Conservation (phyloP, 1,140 invertebrate genomes). For the Kradibia gibbosae region DNA sequence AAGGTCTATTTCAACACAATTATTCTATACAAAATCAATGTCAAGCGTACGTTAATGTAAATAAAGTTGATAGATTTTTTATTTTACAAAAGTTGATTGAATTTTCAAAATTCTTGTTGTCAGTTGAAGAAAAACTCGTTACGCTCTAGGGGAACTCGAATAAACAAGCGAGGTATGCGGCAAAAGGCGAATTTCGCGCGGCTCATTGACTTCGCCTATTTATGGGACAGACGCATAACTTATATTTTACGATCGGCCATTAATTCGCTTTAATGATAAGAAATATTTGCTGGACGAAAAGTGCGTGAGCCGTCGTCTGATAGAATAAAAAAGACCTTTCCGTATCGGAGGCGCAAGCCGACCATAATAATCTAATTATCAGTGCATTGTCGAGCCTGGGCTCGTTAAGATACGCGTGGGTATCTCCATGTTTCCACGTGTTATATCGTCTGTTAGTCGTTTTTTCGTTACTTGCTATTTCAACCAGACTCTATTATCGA, state of each 20-base stretch:
- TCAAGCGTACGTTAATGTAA: neutral
- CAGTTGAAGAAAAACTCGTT: neutral
- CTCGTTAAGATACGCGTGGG: slow-evolving; percentile 56
- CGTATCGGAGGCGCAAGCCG: neutral
- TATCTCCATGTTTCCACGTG: slow-evolving; percentile 53
- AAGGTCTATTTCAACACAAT: neutral
- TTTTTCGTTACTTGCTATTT: no score
- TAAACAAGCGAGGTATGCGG: neutral
- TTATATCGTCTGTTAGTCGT: no score
- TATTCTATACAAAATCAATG: neutral
- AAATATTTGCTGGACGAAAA: slow-evolving; percentile 29
- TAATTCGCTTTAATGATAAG: slow-evolving; percentile 38
- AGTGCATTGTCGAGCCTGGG: slow-evolving; percentile 53
- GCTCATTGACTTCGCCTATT: slow-evolving; percentile 20
- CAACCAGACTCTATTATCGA: no score
- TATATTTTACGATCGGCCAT: slow-evolving; percentile 31
- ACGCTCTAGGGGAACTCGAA: neutral
- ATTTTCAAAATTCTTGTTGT: neutral
- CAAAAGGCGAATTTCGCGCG: slow-evolving; percentile 5
- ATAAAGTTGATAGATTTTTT: neutral
- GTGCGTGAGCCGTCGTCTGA: slow-evolving; percentile 47
- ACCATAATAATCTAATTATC: slow-evolving; percentile 50
- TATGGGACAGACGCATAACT: slow-evolving; percentile 7
- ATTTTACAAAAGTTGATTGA: neutral
- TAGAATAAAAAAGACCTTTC: slow-evolving; percentile 40